phyloP scores from a whole-genome alignment of 2,113 vertebrate species.

The Picathartes gymnocephalus region DNA sequence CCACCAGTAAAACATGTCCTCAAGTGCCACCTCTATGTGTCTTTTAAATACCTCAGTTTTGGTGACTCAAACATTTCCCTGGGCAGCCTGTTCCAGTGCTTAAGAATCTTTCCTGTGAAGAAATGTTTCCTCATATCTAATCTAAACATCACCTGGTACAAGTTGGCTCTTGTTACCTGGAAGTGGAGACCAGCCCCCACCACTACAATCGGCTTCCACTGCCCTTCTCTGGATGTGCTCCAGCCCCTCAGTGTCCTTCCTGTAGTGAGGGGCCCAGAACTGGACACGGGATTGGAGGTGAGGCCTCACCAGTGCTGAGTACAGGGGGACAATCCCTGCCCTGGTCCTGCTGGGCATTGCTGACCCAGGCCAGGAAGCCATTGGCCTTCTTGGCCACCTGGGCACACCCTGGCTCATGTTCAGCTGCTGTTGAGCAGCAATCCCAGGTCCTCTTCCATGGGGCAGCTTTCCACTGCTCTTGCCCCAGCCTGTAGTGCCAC shows the following conservation, averaged over 20 bases:
- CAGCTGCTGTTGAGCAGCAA: rapidly evolving
- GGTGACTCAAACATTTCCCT: not conserved
- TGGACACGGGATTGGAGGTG: rapidly evolving
- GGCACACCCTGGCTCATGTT: not conserved
- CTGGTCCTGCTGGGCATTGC: not conserved
- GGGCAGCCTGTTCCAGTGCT: not conserved
- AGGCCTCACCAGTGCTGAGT: rapidly evolving
- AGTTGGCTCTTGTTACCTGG: not conserved
- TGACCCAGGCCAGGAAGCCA: not conserved
- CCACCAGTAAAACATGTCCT: not conserved
- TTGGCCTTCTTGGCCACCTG: not conserved
- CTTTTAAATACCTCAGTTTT: not conserved
- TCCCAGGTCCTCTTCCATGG: not conserved
- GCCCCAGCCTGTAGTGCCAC: not conserved
- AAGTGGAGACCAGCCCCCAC: not conserved
- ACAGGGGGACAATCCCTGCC: not conserved
- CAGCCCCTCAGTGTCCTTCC: too few species aligned
- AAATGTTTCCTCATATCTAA: not conserved
- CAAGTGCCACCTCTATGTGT: too few species aligned
- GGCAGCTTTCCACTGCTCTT: not conserved
- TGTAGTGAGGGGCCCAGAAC: not conserved
- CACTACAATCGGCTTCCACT: not conserved
- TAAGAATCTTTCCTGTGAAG: not conserved
- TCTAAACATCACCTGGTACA: not conserved
- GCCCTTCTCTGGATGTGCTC: not conserved